A percentile compares a stretch with the other conserved stretches of the same genome.
Conservation (phyloP, 1,140 invertebrate species). For the Sarcophaga bullata region DNA sequence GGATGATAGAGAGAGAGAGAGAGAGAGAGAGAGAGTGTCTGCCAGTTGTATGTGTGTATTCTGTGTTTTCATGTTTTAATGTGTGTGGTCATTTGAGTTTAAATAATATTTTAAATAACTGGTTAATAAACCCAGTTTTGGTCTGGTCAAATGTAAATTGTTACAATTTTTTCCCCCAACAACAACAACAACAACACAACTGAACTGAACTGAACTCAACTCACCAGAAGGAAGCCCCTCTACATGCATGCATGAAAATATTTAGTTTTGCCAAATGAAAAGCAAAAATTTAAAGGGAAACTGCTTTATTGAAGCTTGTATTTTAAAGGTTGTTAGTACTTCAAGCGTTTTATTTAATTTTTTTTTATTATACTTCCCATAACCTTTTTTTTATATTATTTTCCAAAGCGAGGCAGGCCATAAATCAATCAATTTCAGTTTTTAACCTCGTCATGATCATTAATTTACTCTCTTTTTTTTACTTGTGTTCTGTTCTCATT, state of each 20-base stretch:
- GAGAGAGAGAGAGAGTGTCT: too few species aligned
- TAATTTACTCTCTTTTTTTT: background rate
- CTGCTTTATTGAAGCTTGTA: too few species aligned
- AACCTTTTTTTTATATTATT: too few species aligned
- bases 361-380: too few species aligned
- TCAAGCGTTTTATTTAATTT: background rate
- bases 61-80: background rate
- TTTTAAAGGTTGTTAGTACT: background rate
- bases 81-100: constrained; percentile 19
- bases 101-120: constrained; percentile 36
- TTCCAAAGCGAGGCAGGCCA: background rate
- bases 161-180: background rate
- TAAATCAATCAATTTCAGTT: constrained; percentile 7
- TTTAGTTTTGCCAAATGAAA: too few species aligned
- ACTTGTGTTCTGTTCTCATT: background rate
- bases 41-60: too few species aligned
- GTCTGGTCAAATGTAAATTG: background rate
- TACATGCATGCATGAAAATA: too few species aligned
- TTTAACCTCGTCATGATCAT: background rate
- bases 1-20: too few species aligned
- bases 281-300: too few species aligned
- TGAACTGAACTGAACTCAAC: too few species aligned
- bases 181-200: too few species aligned
- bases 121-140: constrained; percentile 7
- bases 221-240: too few species aligned